Conservation (phyloP, 2,888 invertebrate species). For the Acronicta psi region DNA sequence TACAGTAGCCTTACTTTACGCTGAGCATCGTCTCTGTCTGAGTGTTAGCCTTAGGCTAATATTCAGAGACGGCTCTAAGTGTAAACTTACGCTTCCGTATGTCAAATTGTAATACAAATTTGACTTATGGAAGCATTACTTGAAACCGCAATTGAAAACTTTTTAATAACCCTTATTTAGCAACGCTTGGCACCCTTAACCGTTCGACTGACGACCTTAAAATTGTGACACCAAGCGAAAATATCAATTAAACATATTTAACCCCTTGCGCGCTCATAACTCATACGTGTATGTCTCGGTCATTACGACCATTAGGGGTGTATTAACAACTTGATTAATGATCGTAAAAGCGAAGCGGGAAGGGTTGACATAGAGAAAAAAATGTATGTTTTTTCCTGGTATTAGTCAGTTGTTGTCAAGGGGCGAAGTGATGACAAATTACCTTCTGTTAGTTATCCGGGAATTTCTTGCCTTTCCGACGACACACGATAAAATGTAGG, state of each 20-base stretch:
- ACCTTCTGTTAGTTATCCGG: conserved; percentile 30
- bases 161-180: conserved; percentile 17
- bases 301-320: conserved; percentile 55
- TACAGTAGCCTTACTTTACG: too few species aligned
- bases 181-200: conserved; percentile 21
- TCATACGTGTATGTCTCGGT: conserved; percentile 44
- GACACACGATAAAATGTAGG: not conserved
- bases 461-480: conserved; percentile 31
- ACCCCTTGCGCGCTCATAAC: conserved; percentile 41
- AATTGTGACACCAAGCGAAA: conserved; percentile 47
- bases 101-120: too few species aligned
- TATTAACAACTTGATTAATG: conserved; percentile 59
- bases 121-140: too few species aligned
- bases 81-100: too few species aligned
- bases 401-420: conserved; percentile 37
- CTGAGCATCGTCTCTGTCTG: too few species aligned
- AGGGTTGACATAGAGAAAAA: conserved; percentile 57
- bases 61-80: too few species aligned
- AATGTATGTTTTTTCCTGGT: conserved; percentile 33
- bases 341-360: conserved; percentile 35
- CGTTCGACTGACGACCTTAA: conserved; percentile 45
- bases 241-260: conserved; percentile 56
- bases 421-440: conserved; percentile 47
- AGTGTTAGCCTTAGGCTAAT: too few species aligned
- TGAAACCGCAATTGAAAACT: conserved; percentile 9